Base-by-base conservation (phyloP, 2,888 invertebrate genomes). In the Heliconius aoede region DNA sequence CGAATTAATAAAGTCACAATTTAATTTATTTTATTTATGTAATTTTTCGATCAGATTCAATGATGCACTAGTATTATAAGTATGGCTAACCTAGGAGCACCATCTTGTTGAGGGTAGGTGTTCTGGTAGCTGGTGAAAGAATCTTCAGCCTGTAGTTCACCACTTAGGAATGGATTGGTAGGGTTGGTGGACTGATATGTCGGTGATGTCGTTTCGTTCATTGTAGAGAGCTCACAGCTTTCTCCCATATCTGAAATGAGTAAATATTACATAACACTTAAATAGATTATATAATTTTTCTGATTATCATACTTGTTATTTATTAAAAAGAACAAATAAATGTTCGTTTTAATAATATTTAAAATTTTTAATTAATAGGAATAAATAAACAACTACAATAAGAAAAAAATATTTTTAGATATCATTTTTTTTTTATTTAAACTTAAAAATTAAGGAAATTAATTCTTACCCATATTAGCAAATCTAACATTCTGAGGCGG, bases 141-240 rank as follows among this genome's bases (percentile, higher is more conserved):
- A 73, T 95, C 95, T 84, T 95, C 95, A 26, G 95, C 95, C 80
- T 91, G 93, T 36, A 92, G 90, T 62, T 90, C 87, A 21, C 90
- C 94, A 78, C 91, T 94, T 76, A 90, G 83, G 82, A 95, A 95
- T 3, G 95, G 95, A 78, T 95, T 95, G 74, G 95, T 95, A 0
- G 95, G 95, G 80, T 95, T 95, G n/a, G 95, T 95, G 8, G 93
- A 94, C 85, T 94, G 95, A 81, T 93, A 93, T 11, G 91, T 89
- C 0, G 93, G 94, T 0, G 92, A 92, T 0, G 93, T 91, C 0
- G 92, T 91, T 80, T 94, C 94, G 76, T 94, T 94, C 95, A 95
- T 95, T 28, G 95, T 95, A 8, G 95, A 94, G 82, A 96, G 90
- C 84, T 96, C 95, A 82, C 95, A 95, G 83, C 95, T 95, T 82